These are phyloP conservation scores for Ennomos quercinarius DNA, from an alignment of 2,888 invertebrate species.

Conservation along the genomic window DNA sequence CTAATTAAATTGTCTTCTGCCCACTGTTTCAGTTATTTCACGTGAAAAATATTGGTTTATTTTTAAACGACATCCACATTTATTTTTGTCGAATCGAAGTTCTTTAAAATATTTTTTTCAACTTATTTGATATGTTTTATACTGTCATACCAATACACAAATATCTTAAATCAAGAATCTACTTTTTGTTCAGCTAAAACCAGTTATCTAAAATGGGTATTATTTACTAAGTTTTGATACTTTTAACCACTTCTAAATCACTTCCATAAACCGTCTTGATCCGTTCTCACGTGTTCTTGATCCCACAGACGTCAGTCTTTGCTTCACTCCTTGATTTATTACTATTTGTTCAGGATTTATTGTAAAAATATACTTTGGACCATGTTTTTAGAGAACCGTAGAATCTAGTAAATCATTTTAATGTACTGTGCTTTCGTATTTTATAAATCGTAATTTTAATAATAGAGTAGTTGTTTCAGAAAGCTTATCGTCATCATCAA, in stretches of 20 bases:
- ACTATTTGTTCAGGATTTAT: constrained; percentile 46
- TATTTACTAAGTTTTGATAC: constrained; percentile 18
- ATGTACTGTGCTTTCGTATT: constrained; percentile 17
- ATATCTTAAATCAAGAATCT: not conserved
- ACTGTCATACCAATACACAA: not conserved
- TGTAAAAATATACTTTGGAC: constrained; percentile 61
- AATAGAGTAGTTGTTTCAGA: too few species aligned
- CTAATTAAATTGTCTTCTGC: constrained; percentile 38
- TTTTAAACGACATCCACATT: not conserved
- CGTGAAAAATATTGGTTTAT: constrained; percentile 11
- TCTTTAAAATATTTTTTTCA: not conserved
- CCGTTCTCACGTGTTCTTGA: constrained; percentile 35
- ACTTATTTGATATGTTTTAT: constrained; percentile 2
- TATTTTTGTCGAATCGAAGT: not conserved
- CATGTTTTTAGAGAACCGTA: constrained; percentile 42
- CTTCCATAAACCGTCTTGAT: constrained; percentile 30
- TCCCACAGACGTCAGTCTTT: constrained; percentile 52
- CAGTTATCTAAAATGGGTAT: not conserved
- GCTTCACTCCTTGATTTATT: constrained; percentile 45
- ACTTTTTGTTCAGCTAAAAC: not conserved
- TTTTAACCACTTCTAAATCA: constrained; percentile 24
- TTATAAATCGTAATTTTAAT: not conserved
- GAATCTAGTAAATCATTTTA: not conserved
- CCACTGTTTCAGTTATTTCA: constrained; percentile 21
- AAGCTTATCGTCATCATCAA: too few species aligned